Base-by-base conservation (phyloP, 2,888 invertebrate genomes). In the Dugesia japonica region DNA sequence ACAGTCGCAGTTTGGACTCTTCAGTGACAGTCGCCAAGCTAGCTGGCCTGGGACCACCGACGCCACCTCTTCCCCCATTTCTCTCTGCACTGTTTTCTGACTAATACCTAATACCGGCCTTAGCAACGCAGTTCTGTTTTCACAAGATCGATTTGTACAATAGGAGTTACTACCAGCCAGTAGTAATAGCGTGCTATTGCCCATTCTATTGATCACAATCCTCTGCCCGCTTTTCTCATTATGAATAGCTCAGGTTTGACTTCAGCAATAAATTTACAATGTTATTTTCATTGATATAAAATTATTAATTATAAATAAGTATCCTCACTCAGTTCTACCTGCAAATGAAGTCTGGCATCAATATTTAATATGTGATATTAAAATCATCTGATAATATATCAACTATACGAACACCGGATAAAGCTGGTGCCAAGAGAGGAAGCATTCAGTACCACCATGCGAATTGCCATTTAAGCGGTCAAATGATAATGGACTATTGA, bases 21-120 rank as follows among this genome's bases (percentile, higher is more conserved):
- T 56, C 56, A 56, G 56, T 56, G 56, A 56, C 56, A 56, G 56
- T 56, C 56, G 56, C 56, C 56, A 56, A 56, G 56, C 56, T 56
- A 56, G 56, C 56, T 56, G 56, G 56, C 56, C 4, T 56, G 56
- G 56, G 56, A 56, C 56, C 56, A 56, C 56, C 56, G 56, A 56
- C 56, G 56, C 56, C 56, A 56, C 56, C 56, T 56, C 56, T 56
- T 56, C 38, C 31, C 56, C 56, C 56, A 56, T 56, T 56, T 56
- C 56, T 56, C 56, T 56, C 56, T 56, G 56, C 56, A 56, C 56
- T 56, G 56, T 56, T 56, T 56, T 56, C 56, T 56, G 56, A 56
- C 56, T 56, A 56, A 56, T 56, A 23, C 56, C 56, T n/a, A n/a
- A 56, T 56, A 56, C 56, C 56, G 56, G 56, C 23, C 56, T 56